These are phyloP conservation scores for Rachycentron canadum DNA, from an alignment of 2,797 vertebrate genomes.

Conservation along the genomic window DNA sequence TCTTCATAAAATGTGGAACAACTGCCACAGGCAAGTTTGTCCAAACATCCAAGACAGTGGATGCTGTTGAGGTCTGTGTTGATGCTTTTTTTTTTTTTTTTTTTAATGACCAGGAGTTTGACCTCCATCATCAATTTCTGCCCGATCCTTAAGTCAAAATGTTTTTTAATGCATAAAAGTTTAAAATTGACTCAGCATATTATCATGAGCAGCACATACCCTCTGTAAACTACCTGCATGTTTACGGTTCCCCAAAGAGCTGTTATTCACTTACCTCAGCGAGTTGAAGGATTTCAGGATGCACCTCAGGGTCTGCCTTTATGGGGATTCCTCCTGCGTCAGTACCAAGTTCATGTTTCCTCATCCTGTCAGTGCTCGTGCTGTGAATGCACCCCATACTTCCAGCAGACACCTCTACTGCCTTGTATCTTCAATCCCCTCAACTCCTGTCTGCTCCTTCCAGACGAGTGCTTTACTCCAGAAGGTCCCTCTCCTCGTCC, in stretches of 20 bases:
- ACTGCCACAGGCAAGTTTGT: not conserved
- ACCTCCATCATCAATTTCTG: not conserved
- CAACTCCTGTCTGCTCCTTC: conserved; percentile 7
- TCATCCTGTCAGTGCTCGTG: conserved; percentile 35
- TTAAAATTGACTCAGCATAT: not conserved
- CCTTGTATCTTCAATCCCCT: conserved; percentile 1
- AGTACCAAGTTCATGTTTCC: conserved; percentile 48
- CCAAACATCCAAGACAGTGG: not conserved
- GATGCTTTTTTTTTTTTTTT: not conserved
- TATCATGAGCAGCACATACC: not conserved
- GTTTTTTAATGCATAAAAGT: not conserved
- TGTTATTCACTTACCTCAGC: conserved; percentile 73
- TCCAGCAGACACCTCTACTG: conserved; percentile 26
- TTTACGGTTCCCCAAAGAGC: not conserved
- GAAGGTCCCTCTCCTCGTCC: conserved; percentile 17
- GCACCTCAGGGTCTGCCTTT: conserved; percentile 66
- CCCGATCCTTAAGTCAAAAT: not conserved
- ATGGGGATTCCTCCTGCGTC: conserved; percentile 61
- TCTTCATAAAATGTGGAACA: not conserved
- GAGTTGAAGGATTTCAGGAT: conserved; percentile 83
- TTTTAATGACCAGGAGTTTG: not conserved
- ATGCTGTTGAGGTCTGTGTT: not conserved
- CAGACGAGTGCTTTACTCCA: conserved; percentile 23
- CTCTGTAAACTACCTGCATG: not conserved
- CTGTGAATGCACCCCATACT: conserved; percentile 86